Conservation (phyloP, 2,797 vertebrate species). For the Diplodus puntazzo region DNA sequence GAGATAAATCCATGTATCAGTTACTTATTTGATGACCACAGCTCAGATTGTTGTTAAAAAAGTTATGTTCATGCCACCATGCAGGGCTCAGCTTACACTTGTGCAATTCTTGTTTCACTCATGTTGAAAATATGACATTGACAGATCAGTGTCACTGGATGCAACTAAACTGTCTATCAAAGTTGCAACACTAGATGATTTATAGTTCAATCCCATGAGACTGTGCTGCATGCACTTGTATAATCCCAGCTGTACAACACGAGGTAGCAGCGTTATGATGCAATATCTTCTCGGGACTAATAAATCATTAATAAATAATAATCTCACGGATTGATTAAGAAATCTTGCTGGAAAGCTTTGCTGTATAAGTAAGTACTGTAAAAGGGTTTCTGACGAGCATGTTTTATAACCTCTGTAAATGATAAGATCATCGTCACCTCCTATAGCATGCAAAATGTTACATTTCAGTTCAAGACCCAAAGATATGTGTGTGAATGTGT, state of each 20-base stretch:
- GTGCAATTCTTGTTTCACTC: neutral
- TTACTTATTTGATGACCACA: neutral
- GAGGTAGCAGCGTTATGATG: constrained; percentile 12
- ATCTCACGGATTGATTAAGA: neutral
- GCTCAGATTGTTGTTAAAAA: neutral
- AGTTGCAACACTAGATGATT: neutral
- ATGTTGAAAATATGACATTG: neutral
- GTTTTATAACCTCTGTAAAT: neutral
- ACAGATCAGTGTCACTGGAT: neutral
- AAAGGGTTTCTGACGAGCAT: neutral
- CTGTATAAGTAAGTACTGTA: neutral
- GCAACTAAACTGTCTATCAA: neutral
- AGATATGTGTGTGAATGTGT: neutral
- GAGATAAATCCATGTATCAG: neutral
- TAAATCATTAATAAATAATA: constrained; percentile 2
- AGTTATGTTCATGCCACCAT: neutral
- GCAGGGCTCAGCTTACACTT: neutral
- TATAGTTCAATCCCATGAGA: neutral
- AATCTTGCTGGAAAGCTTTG: neutral
- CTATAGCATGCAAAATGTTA: neutral
- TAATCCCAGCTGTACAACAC: neutral
- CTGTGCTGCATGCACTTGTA: neutral
- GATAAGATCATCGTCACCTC: neutral
- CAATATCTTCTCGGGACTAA: neutral
- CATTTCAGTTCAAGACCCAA: neutral